Evolutionary conservation across 2,797 vertebrate genomes (phyloP), one percentile per base, ranked within the genome.

Genomic region (Australoheros facetus): DNA sequence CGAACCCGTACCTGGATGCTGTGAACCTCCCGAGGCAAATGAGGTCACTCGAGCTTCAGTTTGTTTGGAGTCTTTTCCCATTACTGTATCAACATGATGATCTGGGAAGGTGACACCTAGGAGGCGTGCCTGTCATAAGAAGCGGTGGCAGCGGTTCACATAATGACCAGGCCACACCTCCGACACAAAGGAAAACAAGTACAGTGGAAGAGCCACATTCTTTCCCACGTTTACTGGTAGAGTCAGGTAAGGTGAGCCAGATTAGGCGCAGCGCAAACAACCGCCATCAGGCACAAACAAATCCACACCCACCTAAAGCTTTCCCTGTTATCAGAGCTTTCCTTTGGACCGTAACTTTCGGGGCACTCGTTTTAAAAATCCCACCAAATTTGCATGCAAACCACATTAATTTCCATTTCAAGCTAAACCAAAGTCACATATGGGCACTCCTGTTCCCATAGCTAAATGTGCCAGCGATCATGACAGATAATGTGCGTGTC

Each of bases 171-270:
- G 76, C 87, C 88, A 91, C 92, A 69, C 91, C 91, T 87, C 86
- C 21, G 9, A 79, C 87, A 92, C 83, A 93, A 91, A 92, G 82
- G 45, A 85, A 85, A 88, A 89, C 88, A 81, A 86, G 84, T 90
- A 91, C 90, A 93, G 90, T 91, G 81, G 88, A 88, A 72, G 80
- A 87, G 85, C 78, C 1, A 76, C 93, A 94, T 94, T 94, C 92
- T 94, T 94, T 94, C 93, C 91, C 93, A 95, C 92, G 86, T 89
- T 92, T 88, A 91, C 89, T 88, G 82, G 88, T 79, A 77, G 89
- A 85, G 87, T 58, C n/a, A 86, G 79, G 92, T 89, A 92, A 93
- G 76, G 64, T 16, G 87, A 92, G 86, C 85, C 83, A 45, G 88
- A 88, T 91, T 80, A 86, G 89, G 90, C 86, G 80, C 85, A 82